Evolutionary conservation across 2,797 vertebrate genomes (phyloP), one percentile per base, ranked within the genome.

Genomic region (Psittacula derbiana): DNA sequence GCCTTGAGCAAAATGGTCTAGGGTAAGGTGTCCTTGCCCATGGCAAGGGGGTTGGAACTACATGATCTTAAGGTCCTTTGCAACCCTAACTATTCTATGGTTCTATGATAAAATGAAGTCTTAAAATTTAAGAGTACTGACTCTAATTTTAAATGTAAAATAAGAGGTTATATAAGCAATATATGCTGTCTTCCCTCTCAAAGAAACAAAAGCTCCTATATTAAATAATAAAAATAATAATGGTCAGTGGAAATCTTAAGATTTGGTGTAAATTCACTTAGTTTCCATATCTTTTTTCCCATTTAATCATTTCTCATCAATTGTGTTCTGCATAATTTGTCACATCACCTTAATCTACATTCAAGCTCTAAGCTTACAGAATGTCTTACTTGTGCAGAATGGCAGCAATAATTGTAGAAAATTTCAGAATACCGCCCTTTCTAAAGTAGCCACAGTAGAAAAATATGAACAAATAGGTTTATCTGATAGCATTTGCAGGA

Each of bases 281-380:
- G 14, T 89, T 96, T 50, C 55, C 58, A 36, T 41, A 67, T 81
- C 15, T 74, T 92, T 79, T 66, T 88, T 8, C 70, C 17, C 41
- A 64, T 90, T 92, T 87, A 90, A 80, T 70, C 15, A 92, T 91
- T 95, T 17, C 89, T 91, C 81, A 79, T 79, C 10, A 86, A 17
- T 49, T 62, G 24, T 46, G 7, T 60, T 84, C 46, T 75, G 23
- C 20, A 23, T 44, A 74, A 41, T 88, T 83, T 88, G 67, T 76
- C 50, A 67, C 11, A 36, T 83, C 73, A 38, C 10, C 17, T 72
- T 79, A 66, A 80, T 73, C 20, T 86, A 2, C 65, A 44, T 43
- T 88, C 53, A 69, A 11, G 20, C 7, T 88, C 36, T 28, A 19
- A 86, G 23, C 92, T 84, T 67, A 41, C 12, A 81, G 43, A 78